phyloP scores from a whole-genome alignment of 2,113 vertebrate species.

The Glaucomys volans region DNA sequence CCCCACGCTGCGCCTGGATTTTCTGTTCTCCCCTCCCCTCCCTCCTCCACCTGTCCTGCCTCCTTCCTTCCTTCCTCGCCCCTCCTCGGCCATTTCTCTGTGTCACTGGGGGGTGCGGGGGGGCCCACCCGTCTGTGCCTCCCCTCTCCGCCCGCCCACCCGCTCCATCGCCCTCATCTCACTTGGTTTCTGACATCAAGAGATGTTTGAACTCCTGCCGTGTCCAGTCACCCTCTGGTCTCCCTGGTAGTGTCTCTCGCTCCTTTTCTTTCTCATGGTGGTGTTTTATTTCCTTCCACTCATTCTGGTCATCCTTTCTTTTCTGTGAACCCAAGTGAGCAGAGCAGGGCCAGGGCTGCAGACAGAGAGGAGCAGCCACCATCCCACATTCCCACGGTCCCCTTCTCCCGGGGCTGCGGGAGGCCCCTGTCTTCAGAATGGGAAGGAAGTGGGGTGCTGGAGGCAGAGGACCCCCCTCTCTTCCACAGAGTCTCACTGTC shows the following conservation, averaged over 20 bases:
- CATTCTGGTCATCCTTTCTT: constrained; percentile 77
- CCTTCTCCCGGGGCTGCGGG: not conserved
- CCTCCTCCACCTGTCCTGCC: constrained; percentile 31
- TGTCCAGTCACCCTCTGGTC: constrained; percentile 67
- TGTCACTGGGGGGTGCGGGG: constrained; percentile 58
- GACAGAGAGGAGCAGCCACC: constrained; percentile 53
- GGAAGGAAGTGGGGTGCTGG: not conserved
- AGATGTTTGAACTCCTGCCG: constrained; percentile 81
- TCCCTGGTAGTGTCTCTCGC: constrained; percentile 61
- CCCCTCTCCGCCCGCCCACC: not conserved
- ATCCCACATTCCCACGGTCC: not conserved
- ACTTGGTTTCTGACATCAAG: constrained; percentile 83
- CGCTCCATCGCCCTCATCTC: constrained; percentile 57
- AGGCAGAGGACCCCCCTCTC: not conserved
- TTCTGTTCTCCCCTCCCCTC: constrained; percentile 50
- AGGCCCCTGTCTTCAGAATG: not conserved
- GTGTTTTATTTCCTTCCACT: constrained; percentile 75
- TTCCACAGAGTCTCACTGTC: not conserved
- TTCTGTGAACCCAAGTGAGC: constrained; percentile 64
- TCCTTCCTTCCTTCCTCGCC: constrained; percentile 32
- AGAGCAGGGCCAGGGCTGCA: constrained; percentile 69
- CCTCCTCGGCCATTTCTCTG: constrained; percentile 59
- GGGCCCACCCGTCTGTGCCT: constrained; percentile 7
- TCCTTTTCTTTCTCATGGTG: constrained; percentile 58
- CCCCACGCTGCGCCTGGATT: constrained; percentile 71